Percentiles rank a stretch among this genome's conserved stretches.
Evolutionary conservation across 2,888 invertebrate genomes (phyloP).

Genomic region (Drosophila recens): DNA sequence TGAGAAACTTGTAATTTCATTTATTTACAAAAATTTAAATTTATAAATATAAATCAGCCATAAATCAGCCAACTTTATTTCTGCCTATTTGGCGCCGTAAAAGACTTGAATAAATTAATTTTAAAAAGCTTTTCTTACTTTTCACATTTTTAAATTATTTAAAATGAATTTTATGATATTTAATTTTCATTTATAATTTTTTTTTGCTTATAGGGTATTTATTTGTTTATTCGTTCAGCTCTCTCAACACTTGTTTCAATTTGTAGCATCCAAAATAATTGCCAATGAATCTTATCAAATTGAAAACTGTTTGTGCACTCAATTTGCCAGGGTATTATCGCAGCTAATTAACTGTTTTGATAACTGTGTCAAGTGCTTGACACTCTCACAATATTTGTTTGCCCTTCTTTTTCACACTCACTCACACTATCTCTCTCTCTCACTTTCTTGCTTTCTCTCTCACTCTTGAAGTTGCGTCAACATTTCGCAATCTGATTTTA

Average conservation of each 20-base stretch:
- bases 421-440: background rate
- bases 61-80: no score
- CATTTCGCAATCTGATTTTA: slow-evolving; percentile 57
- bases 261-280: background rate
- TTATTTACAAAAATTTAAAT: no score
- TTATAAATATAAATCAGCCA: no score
- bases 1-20: no score
- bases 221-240: background rate
- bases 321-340: slow-evolving; percentile 30
- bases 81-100: no score
- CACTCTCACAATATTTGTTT: slow-evolving; percentile 53
- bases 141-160: no score
- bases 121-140: no score
- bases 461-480: slow-evolving; percentile 39
- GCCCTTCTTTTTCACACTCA: slow-evolving; percentile 37
- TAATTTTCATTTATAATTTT: no score
- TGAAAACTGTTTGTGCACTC: background rate
- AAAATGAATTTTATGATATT: no score
- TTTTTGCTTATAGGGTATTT: background rate
- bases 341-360: slow-evolving; percentile 40
- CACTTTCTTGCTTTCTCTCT: background rate
- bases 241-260: background rate
- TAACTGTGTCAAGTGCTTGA: slow-evolving; percentile 60
- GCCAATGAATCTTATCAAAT: slow-evolving; percentile 14
- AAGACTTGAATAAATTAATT: no score